These are phyloP conservation scores for Aplodontia rufa DNA, from an alignment of 2,113 vertebrate species.

Conservation along the genomic window DNA sequence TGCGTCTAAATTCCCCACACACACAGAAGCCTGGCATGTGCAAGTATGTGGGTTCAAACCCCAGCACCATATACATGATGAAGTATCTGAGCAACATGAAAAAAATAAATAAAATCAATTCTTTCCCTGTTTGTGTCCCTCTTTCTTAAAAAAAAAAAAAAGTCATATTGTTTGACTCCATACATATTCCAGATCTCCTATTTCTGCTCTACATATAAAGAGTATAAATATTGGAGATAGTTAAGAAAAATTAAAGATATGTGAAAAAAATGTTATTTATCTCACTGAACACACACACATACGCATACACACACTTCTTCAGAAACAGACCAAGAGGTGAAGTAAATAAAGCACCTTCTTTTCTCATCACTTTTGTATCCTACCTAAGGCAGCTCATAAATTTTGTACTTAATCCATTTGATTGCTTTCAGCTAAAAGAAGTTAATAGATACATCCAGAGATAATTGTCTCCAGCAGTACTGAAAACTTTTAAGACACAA, in stretches of 20 bases:
- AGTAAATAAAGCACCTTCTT: not conserved
- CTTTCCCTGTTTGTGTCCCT: too few species aligned
- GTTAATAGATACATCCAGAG: not conserved
- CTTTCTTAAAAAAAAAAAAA: too few species aligned
- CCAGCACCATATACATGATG: too few species aligned
- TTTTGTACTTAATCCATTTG: not conserved
- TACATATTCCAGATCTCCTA: not conserved
- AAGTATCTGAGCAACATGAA: too few species aligned
- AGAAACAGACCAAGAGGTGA: not conserved
- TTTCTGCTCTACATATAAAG: not conserved
- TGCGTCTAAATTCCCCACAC: not conserved
- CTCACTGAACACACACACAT: too few species aligned
- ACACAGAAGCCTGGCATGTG: too few species aligned
- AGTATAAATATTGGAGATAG: not conserved
- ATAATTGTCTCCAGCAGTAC: not conserved
- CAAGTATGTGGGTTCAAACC: too few species aligned
- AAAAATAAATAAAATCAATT: too few species aligned
- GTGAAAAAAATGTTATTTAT: too few species aligned
- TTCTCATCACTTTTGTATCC: not conserved
- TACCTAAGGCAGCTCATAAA: not conserved
- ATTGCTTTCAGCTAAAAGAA: not conserved
- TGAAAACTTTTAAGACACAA: constrained; percentile 25
- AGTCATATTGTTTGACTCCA: not conserved
- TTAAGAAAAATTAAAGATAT: not conserved
- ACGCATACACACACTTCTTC: not conserved